A percentile compares a stretch with the other conserved stretches of the same genome.
phyloP scores from a whole-genome alignment of 2,113 vertebrate species.

The Eleginops maclovinus region DNA sequence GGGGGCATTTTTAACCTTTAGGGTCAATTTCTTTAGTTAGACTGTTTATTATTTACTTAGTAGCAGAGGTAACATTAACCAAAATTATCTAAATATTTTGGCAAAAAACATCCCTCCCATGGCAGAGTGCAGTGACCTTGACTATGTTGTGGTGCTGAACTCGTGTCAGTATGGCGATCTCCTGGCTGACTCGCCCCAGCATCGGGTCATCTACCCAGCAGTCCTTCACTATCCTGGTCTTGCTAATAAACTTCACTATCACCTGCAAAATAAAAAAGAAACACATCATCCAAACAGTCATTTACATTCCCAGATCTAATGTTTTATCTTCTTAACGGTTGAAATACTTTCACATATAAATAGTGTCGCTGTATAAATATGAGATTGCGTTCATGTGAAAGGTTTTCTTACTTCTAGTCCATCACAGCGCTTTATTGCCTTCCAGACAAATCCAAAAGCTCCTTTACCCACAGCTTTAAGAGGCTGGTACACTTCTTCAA shows the following conservation, averaged over 20 bases:
- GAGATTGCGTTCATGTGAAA: not conserved
- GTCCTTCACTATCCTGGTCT: slow-evolving; percentile 89
- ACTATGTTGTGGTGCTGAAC: slow-evolving; percentile 91
- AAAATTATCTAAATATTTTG: too few relatives aligned
- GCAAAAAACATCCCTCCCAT: not conserved
- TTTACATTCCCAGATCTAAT: not conserved
- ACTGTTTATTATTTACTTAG: too few relatives aligned
- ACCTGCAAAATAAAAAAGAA: slow-evolving; percentile 79
- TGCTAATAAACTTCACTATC: slow-evolving; percentile 95
- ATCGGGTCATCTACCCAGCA: slow-evolving; percentile 92
- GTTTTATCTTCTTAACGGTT: not conserved
- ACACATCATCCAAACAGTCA: not conserved
- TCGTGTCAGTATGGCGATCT: slow-evolving; percentile 90
- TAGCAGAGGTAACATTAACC: too few relatives aligned
- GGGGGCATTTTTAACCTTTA: too few relatives aligned
- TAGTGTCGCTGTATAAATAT: not conserved
- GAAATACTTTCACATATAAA: not conserved
- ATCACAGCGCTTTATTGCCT: slow-evolving; percentile 80
- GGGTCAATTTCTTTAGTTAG: too few relatives aligned
- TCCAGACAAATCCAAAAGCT: slow-evolving; percentile 96
- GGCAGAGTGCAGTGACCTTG: slow-evolving; percentile 79
- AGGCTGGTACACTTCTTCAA: slow-evolving; percentile 86
- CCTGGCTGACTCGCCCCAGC: slow-evolving; percentile 90
- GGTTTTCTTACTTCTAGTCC: slow-evolving; percentile 85
- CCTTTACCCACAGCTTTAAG: slow-evolving; percentile 89